These are phyloP conservation scores for Mimas tiliae DNA, from an alignment of 2,888 invertebrate species.

Conservation along the genomic window DNA sequence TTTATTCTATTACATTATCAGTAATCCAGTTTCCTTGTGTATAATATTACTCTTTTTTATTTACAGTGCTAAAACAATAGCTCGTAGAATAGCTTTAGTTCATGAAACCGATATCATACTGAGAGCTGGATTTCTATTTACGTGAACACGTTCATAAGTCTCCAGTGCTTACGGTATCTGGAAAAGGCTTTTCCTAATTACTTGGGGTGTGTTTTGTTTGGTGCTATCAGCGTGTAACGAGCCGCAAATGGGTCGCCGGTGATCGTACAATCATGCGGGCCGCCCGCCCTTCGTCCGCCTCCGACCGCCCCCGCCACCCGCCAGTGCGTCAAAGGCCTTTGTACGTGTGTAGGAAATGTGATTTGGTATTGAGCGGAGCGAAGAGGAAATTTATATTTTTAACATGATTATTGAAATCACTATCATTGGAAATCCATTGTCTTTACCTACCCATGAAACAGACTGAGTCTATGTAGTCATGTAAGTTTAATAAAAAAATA, in stretches of 20 bases:
- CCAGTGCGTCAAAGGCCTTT: conserved; percentile 80
- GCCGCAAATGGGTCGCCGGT: conserved; percentile 80
- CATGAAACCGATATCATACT: background rate
- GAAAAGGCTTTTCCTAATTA: conserved; percentile 84
- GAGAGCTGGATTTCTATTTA: conserved; percentile 31
- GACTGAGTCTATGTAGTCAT: too few species aligned
- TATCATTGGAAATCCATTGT: too few species aligned
- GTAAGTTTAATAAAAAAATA: too few species aligned
- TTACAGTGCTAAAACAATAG: background rate
- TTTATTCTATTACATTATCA: too few species aligned
- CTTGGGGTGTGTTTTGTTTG: conserved; percentile 84
- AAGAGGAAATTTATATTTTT: background rate
- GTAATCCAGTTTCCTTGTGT: too few species aligned
- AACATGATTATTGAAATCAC: background rate
- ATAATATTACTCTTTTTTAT: background rate
- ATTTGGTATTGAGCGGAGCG: conserved; percentile 49
- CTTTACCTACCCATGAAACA: too few species aligned
- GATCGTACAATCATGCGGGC: conserved; percentile 83
- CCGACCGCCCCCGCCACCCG: conserved; percentile 49
- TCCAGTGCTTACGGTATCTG: conserved; percentile 80
- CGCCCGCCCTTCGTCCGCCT: conserved; percentile 63
- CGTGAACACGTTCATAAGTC: conserved; percentile 37
- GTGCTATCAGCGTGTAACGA: conserved; percentile 83
- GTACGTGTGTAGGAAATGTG: conserved; percentile 57
- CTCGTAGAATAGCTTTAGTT: background rate